These are phyloP conservation scores for Meles meles DNA, from an alignment of 2,113 vertebrate species.

Conservation along the genomic window DNA sequence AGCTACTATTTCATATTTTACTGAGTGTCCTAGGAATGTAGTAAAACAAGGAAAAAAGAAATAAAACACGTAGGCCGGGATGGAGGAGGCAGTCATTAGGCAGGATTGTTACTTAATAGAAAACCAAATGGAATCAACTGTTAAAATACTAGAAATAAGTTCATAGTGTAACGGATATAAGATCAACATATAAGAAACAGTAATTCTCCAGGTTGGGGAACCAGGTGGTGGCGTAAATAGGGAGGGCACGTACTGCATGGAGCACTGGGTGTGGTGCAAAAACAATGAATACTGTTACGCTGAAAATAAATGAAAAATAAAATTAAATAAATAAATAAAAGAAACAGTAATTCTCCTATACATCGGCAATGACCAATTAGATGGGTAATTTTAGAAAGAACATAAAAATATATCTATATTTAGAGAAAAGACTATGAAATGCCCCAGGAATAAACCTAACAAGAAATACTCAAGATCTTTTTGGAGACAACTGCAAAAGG, in stretches of 20 bases:
- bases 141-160: neutral
- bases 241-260: too few species aligned
- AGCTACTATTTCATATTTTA: neutral
- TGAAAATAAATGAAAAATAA: too few species aligned
- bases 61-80: neutral
- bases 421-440: neutral
- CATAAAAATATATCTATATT: neutral
- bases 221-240: too few species aligned
- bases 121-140: neutral
- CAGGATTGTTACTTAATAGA: neutral
- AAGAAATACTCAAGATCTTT: constrained; percentile 8
- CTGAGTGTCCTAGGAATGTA: neutral
- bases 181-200: neutral
- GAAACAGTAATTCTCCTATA: neutral
- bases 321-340: too few species aligned
- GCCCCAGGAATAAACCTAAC: neutral
- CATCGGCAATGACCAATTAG: neutral
- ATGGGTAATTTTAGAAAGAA: neutral
- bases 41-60: neutral
- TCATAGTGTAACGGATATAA: neutral
- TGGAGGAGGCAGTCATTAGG: neutral
- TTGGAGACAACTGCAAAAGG: neutral
- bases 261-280: too few species aligned
- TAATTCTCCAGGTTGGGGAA: too few species aligned
- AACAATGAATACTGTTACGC: too few species aligned